Conservation (phyloP, 2,113 vertebrate species). For the Isurus oxyrinchus region DNA sequence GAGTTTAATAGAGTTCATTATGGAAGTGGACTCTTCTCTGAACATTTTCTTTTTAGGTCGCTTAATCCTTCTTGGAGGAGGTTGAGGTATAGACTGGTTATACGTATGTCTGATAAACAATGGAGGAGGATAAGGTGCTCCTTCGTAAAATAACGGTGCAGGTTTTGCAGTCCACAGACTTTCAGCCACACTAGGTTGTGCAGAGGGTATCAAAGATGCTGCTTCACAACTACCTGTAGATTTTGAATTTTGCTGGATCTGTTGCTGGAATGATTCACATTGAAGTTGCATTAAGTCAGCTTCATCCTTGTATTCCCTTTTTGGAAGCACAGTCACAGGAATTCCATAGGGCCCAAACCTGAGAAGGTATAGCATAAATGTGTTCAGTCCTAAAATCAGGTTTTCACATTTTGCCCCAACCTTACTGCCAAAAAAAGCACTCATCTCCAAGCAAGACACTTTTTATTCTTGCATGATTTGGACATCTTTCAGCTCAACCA, state of each 20-base stretch:
- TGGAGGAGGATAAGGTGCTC: slow-evolving; percentile 88
- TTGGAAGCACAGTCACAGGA: slow-evolving; percentile 88
- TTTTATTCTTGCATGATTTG: not conserved
- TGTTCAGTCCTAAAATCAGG: not conserved
- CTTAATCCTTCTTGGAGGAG: slow-evolving; percentile 90
- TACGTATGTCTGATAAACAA: slow-evolving; percentile 99
- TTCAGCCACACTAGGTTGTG: slow-evolving; percentile 56
- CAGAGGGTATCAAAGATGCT: slow-evolving; percentile 50
- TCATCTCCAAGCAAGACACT: not conserved
- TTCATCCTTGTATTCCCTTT: slow-evolving; percentile 76
- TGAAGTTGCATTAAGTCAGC: slow-evolving; percentile 74
- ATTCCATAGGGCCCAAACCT: slow-evolving; percentile 98
- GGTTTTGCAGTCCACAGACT: slow-evolving; percentile 80
- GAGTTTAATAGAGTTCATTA: slow-evolving; percentile 95
- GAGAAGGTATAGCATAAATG: slow-evolving; percentile 42
- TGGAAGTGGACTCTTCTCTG: slow-evolving; percentile 92
- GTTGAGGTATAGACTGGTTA: slow-evolving; percentile 98
- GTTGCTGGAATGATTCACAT: slow-evolving; percentile 67
- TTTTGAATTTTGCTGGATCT: slow-evolving; percentile 57
- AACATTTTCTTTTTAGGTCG: slow-evolving; percentile 90
- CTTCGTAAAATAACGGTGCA: slow-evolving; percentile 89
- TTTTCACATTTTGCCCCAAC: slow-evolving; percentile 23
- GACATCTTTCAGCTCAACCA: not conserved
- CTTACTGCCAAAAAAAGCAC: not conserved
- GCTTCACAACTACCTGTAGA: slow-evolving; percentile 52